Conservation (phyloP, 2,797 vertebrate species). For the Astyanax mexicanus region DNA sequence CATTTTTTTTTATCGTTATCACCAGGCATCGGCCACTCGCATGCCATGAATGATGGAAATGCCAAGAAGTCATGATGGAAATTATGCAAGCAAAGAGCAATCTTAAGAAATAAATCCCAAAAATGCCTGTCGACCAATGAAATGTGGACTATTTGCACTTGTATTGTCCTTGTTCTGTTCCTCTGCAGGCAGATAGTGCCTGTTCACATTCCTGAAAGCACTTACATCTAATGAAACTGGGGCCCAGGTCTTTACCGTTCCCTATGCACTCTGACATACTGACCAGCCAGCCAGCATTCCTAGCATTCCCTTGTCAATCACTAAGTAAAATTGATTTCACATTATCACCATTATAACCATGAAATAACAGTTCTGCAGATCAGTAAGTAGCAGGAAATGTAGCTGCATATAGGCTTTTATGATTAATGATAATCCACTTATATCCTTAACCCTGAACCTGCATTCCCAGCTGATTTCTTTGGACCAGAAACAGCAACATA, state of each 20-base stretch:
- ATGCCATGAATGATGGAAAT: neutral
- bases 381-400: conserved; percentile 14
- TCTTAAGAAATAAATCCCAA: neutral
- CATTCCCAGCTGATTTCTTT: neutral
- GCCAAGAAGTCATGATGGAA: neutral
- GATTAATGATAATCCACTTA: conserved; percentile 17
- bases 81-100: neutral
- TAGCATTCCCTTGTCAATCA: conserved; percentile 79
- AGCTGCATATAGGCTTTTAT: neutral
- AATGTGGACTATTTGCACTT: neutral
- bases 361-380: conserved; percentile 48
- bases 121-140: neutral
- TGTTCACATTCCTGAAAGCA: conserved; percentile 73
- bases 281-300: conserved; percentile 76
- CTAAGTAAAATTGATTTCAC: conserved; percentile 68
- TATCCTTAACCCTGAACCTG: neutral
- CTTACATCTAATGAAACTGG: conserved; percentile 80
- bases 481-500: neutral
- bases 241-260: conserved; percentile 67
- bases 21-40: neutral
- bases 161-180: conserved; percentile 3
- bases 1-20: no score
- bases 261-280: conserved; percentile 67
- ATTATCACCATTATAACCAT: conserved; percentile 63
- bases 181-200: conserved; percentile 32